These are phyloP conservation scores for Oreonectes daqikongensis DNA, from an alignment of 2,797 vertebrate genomes.

Conservation along the genomic window DNA sequence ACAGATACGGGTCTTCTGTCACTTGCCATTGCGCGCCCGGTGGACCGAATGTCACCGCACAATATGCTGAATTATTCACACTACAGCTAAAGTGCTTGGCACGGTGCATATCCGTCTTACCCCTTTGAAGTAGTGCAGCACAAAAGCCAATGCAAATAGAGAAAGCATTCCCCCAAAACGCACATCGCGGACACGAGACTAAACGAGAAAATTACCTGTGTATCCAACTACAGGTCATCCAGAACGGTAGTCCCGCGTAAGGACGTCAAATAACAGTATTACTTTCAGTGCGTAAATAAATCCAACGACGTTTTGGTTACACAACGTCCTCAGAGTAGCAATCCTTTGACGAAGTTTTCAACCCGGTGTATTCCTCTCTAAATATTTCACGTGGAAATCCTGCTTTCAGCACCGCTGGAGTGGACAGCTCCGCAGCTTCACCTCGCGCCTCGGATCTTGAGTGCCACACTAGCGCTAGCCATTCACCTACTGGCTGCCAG, in stretches of 20 bases:
- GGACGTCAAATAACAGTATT: slow-evolving; percentile 42
- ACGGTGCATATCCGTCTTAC: background rate
- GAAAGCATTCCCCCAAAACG: background rate
- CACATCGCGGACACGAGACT: background rate
- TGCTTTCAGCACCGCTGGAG: slow-evolving; percentile 73
- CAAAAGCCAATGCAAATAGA: background rate
- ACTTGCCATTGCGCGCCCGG: background rate
- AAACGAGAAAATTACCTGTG: slow-evolving; percentile 68
- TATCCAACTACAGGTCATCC: slow-evolving; percentile 68
- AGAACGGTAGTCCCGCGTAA: slow-evolving; percentile 67
- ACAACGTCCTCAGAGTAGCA: slow-evolving; percentile 58
- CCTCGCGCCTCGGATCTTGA: slow-evolving; percentile 70
- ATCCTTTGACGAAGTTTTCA: slow-evolving; percentile 67
- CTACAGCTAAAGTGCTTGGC: slow-evolving; percentile 1
- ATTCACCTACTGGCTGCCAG: slow-evolving; percentile 69
- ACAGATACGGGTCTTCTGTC: background rate
- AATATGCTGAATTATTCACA: slow-evolving; percentile 30
- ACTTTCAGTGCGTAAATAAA: slow-evolving; percentile 58
- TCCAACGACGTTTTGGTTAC: slow-evolving; percentile 61
- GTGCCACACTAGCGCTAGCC: slow-evolving; percentile 68
- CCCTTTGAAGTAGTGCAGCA: background rate
- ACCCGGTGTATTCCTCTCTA: slow-evolving; percentile 64
- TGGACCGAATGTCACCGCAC: slow-evolving; percentile 20
- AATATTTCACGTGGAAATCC: slow-evolving; percentile 42
- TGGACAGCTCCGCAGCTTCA: slow-evolving; percentile 77